Evolutionary conservation across 2,797 vertebrate genomes (phyloP).

Genomic region (Lerista edwardsae): DNA sequence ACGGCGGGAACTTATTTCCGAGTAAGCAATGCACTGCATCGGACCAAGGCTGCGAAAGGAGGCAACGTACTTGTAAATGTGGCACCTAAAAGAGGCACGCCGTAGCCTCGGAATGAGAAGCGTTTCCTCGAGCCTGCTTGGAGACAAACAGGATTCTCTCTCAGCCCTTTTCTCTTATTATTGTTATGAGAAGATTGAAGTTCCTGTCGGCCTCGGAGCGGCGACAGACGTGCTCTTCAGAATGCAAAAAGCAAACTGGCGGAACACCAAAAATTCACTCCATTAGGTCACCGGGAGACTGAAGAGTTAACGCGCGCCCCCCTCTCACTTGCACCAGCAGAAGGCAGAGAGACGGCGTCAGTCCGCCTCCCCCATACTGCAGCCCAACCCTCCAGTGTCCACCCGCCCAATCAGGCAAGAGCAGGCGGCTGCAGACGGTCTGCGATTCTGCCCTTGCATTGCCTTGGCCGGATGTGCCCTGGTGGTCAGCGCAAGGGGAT

Average conservation of each 20-base stretch:
- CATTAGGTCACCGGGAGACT: no score
- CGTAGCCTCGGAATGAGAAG: no score
- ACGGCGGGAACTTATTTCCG: neutral
- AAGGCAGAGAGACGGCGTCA: neutral
- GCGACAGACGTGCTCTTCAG: neutral
- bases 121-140: no score
- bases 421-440: neutral
- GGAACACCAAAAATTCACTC: neutral
- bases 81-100: no score
- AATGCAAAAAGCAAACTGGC: neutral
- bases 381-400: neutral
- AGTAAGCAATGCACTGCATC: neutral
- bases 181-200: no score
- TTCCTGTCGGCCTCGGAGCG: no score
- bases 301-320: neutral
- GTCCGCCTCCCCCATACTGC: fast-evolving
- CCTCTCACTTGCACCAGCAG: neutral
- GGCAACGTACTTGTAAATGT: no score
- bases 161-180: no score
- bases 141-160: no score
- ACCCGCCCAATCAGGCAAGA: neutral
- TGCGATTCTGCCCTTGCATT: neutral
- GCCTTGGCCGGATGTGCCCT: neutral
- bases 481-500: no score
- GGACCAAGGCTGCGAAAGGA: neutral